phyloP scores from a whole-genome alignment of 2,888 invertebrate species.

The Mesochorus sp. region DNA sequence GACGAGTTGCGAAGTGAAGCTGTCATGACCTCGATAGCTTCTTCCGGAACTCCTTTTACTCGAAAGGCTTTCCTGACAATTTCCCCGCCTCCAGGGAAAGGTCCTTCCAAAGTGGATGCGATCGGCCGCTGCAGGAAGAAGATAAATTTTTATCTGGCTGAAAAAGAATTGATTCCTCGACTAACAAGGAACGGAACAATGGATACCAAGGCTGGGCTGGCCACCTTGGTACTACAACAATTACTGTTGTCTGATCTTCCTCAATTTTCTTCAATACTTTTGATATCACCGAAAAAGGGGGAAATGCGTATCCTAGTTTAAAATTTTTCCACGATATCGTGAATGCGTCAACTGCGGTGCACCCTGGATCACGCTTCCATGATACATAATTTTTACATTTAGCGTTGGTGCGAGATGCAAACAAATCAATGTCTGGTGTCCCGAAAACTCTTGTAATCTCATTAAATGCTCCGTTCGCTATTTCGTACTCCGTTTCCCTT shows the following conservation, averaged over 20 bases:
- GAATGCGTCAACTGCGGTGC: background rate
- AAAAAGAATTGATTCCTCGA: background rate
- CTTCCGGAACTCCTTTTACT: background rate
- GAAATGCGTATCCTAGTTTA: no score
- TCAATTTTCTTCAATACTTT: conserved; percentile 40
- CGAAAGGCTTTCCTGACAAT: conserved; percentile 20
- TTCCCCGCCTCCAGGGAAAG: conserved; percentile 40
- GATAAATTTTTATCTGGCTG: background rate
- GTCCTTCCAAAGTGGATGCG: conserved; percentile 2
- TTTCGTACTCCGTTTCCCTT: background rate
- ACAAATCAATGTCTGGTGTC: background rate
- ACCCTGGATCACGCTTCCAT: background rate
- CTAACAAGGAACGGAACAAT: background rate
- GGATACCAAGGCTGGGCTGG: conserved; percentile 15
- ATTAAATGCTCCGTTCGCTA: background rate
- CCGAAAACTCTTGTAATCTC: background rate
- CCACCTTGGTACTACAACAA: conserved; percentile 35
- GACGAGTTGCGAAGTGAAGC: conserved; percentile 12
- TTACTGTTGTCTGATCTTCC: conserved; percentile 16
- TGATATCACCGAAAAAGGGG: conserved; percentile 39
- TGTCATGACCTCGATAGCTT: conserved; percentile 1
- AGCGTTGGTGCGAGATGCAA: background rate
- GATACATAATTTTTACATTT: background rate
- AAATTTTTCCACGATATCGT: background rate
- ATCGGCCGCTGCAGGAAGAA: conserved; percentile 1